These are phyloP conservation scores for Chloroceryle inda DNA, from an alignment of 2,797 vertebrate species.

Conservation along the genomic window DNA sequence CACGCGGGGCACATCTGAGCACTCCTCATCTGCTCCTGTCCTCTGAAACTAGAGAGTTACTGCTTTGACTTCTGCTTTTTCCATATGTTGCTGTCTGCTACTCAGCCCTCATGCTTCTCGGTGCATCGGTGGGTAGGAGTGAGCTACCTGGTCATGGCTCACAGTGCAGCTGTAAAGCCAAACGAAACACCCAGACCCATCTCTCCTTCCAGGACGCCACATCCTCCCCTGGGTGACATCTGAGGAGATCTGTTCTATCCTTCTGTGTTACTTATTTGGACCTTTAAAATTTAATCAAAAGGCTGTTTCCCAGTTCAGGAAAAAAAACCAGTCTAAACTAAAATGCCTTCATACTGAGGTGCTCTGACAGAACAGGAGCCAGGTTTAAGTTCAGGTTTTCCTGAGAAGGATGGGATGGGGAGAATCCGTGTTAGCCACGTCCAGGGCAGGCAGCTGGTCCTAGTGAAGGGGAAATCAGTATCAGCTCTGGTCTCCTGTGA, in stretches of 20 bases:
- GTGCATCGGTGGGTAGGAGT: neutral
- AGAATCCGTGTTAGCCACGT: neutral
- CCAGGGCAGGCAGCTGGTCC: neutral
- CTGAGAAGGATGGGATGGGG: neutral
- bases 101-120: rapidly evolving
- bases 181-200: neutral
- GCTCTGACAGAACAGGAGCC: neutral
- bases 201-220: rapidly evolving
- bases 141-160: neutral
- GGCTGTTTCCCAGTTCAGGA: neutral
- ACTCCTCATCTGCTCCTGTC: neutral
- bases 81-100: neutral
- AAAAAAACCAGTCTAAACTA: neutral
- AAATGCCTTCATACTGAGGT: neutral
- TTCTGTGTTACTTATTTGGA: neutral
- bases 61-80: neutral
- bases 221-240: rapidly evolving
- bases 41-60: neutral
- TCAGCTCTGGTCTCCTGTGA: rapidly evolving
- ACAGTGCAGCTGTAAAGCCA: neutral
- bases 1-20: neutral
- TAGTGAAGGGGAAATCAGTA: neutral
- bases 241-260: neutral
- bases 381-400: neutral
- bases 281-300: neutral